Conservation (phyloP, 2,113 vertebrate genomes). For the Bombycilla garrulus region DNA sequence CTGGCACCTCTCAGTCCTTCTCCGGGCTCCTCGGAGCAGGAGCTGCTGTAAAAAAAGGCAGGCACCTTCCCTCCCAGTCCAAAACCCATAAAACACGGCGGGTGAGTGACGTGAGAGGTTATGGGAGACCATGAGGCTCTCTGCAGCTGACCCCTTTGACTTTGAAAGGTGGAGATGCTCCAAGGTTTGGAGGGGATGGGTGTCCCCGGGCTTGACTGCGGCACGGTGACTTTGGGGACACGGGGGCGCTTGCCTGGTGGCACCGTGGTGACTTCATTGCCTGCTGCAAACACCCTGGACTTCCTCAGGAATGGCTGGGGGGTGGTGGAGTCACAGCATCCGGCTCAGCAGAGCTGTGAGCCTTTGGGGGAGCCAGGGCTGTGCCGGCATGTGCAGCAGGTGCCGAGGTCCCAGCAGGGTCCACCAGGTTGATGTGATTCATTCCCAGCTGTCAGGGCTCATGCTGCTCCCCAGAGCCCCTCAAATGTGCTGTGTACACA, state of each 20-base stretch:
- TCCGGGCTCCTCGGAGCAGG: accelerated
- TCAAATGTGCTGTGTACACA: accelerated
- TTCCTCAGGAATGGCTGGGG: background rate
- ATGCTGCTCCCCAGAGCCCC: background rate
- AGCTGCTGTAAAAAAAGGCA: background rate
- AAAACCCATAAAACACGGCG: background rate
- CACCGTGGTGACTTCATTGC: background rate
- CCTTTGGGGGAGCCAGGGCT: background rate
- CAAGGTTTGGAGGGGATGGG: background rate
- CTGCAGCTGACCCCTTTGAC: background rate
- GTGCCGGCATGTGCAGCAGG: background rate
- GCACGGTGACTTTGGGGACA: accelerated
- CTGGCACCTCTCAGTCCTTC: background rate
- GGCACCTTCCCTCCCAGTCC: background rate
- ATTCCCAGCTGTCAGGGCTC: background rate
- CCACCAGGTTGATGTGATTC: background rate
- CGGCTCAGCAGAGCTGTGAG: background rate
- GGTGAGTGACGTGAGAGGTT: background rate
- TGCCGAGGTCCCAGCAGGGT: accelerated
- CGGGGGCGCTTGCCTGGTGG: background rate
- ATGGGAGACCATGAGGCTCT: background rate
- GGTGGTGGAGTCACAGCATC: background rate
- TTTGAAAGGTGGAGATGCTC: background rate
- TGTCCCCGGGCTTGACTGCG: accelerated
- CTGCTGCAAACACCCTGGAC: no score